Percentiles rank a stretch among this genome's conserved stretches.
Evolutionary conservation across 2,888 invertebrate genomes (phyloP).

Genomic region (Oasisia sp.): DNA sequence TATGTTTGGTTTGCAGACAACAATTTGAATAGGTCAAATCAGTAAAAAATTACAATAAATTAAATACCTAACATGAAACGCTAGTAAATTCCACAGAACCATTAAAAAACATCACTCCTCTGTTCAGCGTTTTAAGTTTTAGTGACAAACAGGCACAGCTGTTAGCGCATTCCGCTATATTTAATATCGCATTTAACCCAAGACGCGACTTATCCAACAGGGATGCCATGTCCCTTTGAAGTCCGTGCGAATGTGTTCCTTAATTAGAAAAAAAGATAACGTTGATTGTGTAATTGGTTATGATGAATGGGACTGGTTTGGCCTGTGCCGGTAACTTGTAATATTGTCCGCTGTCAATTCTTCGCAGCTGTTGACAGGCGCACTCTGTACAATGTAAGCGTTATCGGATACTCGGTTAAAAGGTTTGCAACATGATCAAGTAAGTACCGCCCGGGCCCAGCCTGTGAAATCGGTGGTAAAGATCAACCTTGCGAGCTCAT

Average conservation of each 20-base stretch:
- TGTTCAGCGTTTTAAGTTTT: neutral
- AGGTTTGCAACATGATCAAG: slow-evolving; percentile 17
- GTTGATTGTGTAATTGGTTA: neutral
- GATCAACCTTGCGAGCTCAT: neutral
- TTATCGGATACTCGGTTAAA: neutral
- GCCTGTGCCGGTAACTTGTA: neutral
- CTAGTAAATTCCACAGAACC: neutral
- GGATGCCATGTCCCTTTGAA: neutral
- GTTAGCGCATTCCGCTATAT: neutral
- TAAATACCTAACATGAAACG: neutral
- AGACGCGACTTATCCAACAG: neutral
- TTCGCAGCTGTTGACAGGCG: neutral
- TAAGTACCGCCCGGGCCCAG: neutral
- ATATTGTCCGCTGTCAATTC: neutral
- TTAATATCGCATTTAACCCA: neutral
- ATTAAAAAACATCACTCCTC: neutral
- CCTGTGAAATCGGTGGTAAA: neutral
- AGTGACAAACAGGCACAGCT: neutral
- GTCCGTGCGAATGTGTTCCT: neutral
- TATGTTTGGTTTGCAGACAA: neutral
- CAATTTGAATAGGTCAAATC: neutral
- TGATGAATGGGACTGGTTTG: slow-evolving; percentile 10
- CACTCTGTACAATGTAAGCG: neutral
- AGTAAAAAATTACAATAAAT: neutral
- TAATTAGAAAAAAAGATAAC: neutral